Evolutionary conservation across 2,888 invertebrate species (phyloP), one percentile per base, ranked within the genome.

Genomic region (Sphinx pinastri): DNA sequence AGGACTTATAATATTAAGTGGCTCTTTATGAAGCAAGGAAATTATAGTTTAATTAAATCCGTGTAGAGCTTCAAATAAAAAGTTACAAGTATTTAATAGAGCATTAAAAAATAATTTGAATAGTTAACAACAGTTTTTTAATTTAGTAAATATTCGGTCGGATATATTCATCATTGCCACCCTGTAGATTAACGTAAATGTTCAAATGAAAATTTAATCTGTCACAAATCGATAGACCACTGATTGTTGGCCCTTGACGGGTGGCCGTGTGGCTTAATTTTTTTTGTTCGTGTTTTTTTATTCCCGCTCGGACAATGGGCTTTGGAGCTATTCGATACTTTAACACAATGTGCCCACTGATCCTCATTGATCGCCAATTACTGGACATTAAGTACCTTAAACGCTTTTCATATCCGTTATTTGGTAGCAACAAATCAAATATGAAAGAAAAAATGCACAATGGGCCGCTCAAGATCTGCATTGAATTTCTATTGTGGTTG

Each of bases 341-440:
- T 86, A 85, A 83, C 86, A 94, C 94, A 94, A 94, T 94, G 92
- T 91, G 80, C 94, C 94, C 94, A 94, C 91, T 93, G 94, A 94
- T 93, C 93, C 93, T 92, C 91, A 94, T 93, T 94, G 93, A 94
- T 92, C 93, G 92, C 93, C 94, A 93, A 94, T 94, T 94, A 94
- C 94, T 89, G 93, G 94, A 94, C 94, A 93, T 93, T 93, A 93
- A 94, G 94, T 93, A 93, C 93, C 92, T 92, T 84, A 88, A 92
- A 90, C 88, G 92, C 92, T 87, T 92, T 93, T 92, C 88, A 92
- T 87, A 87, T 87, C 86, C 87, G 88, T 85, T 92, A 93, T 93
- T 94, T 93, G 91, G 78, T 93, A 90, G 90, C 82, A 90, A 93
- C 93, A 93, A 93, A 93, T 93, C 91, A 93, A 89, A 93, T 87